These are phyloP conservation scores for Coptodon bakossiorum DNA, from an alignment of 2,113 vertebrate genomes.

Conservation along the genomic window DNA sequence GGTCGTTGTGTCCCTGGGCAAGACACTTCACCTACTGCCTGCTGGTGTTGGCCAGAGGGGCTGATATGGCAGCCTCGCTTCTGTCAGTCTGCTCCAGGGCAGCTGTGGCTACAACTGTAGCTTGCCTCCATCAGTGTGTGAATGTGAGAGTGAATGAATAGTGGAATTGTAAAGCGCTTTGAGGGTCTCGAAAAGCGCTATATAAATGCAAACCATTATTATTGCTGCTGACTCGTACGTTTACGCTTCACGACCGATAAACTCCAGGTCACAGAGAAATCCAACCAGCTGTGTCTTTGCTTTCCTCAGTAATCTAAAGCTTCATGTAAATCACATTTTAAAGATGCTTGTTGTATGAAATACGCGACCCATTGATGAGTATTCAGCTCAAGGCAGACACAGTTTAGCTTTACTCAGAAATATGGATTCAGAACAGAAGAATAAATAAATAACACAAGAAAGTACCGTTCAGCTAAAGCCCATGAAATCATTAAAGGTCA, in stretches of 20 bases:
- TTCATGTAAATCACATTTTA: neutral
- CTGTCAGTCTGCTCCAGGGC: neutral
- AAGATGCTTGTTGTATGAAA: neutral
- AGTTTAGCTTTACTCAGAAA: neutral
- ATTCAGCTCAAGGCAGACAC: neutral
- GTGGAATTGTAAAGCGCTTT: neutral
- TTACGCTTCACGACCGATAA: neutral
- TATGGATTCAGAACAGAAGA: neutral
- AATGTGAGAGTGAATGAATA: neutral
- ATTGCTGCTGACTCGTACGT: neutral
- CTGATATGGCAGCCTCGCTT: neutral
- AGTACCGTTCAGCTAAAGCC: neutral
- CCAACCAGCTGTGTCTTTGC: neutral
- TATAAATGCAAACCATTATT: neutral
- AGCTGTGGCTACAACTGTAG: neutral
- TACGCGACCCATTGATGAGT: neutral
- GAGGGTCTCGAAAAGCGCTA: neutral
- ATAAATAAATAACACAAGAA: neutral
- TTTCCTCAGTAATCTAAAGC: neutral
- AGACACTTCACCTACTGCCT: neutral
- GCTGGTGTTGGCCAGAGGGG: neutral
- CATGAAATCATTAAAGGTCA: neutral
- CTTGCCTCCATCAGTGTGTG: neutral
- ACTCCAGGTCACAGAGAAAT: neutral
- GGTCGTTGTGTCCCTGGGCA: neutral